Evolutionary conservation across 2,888 invertebrate genomes (phyloP), one percentile per base, ranked within the genome.

Genomic region (Calliopum simillimum): DNA sequence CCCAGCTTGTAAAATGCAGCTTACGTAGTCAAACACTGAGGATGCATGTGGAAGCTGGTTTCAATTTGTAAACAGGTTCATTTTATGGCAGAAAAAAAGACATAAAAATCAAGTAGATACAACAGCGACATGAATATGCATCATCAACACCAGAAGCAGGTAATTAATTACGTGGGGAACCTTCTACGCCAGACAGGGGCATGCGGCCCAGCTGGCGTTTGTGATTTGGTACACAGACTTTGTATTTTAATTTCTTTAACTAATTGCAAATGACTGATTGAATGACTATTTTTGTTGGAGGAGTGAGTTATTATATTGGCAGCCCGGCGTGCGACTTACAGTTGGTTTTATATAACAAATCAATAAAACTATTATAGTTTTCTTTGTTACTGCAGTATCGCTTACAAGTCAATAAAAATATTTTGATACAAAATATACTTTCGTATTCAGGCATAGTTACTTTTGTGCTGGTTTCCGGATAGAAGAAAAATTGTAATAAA

Each of bases 101-200:
- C 25, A 58, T 23, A n/a, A 53, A 53, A 56, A 21, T 33, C 25
- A 25, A 49, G 25, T 56, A 13, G 14, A 11, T n/a, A 4, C n/a
- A 14, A 43, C 59, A 44, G 8, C 59, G 6, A 6, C 55, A 43
- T 43, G n/a, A 16, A 19, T 49, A 49, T 49, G 49, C 19, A n/a
- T 49, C 21, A 19, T 43, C 43, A 19, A n/a, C 16, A 14, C 6
- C n/a, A 14, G 2, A 41, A 25, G 11, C 16, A 41, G 16, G 6
- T 33, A 55, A 65, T 55, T 65, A 53, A 65, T 63, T 49, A 51
- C 58, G 47, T 67, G 70, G 44, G 16, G 46, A 61, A 33, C 21
- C 49, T 41, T 63, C 63, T 64, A 67, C 55, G n/a, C n/a, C n/a
- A n/a, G n/a, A n/a, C n/a, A n/a, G n/a, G n/a, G n/a, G n/a, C n/a